Evolutionary conservation across 2,113 vertebrate genomes (phyloP).

Genomic region (Catharus bicknelli): DNA sequence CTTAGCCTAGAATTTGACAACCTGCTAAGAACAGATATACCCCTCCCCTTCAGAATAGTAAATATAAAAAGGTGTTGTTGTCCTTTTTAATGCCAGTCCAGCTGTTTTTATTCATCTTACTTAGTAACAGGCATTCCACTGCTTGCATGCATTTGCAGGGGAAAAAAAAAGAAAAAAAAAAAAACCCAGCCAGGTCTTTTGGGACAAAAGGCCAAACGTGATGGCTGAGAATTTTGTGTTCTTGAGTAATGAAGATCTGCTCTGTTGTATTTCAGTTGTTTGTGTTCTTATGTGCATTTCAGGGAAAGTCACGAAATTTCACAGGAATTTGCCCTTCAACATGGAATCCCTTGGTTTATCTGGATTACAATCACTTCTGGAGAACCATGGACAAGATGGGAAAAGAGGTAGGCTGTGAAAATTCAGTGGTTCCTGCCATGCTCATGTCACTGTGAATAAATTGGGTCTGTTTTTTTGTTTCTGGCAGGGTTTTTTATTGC

Average conservation of each 20-base stretch:
- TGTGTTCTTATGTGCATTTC: slow-evolving; percentile 41
- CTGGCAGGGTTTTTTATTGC: background rate
- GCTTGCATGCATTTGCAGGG: background rate
- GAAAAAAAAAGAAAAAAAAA: too few species aligned
- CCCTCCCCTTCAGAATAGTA: background rate
- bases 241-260: background rate
- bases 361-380: slow-evolving; percentile 84
- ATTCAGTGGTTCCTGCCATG: background rate
- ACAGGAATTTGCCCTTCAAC: slow-evolving; percentile 65
- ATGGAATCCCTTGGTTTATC: slow-evolving; percentile 77
- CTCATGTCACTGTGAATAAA: background rate
- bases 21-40: background rate
- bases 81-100: background rate
- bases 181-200: background rate
- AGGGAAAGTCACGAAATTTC: slow-evolving; percentile 73
- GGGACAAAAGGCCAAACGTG: background rate
- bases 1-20: background rate
- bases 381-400: slow-evolving; percentile 80
- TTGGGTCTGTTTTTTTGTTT: background rate
- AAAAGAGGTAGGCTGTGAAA: slow-evolving; percentile 73
- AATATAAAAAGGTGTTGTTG: background rate
- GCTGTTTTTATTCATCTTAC: background rate
- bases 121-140: background rate
- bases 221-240: background rate
- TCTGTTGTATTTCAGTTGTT: background rate